These are phyloP conservation scores for Pocillopora damicornis DNA, from an alignment of 64 coral and sea anemone genomes.

Conservation along the genomic window DNA sequence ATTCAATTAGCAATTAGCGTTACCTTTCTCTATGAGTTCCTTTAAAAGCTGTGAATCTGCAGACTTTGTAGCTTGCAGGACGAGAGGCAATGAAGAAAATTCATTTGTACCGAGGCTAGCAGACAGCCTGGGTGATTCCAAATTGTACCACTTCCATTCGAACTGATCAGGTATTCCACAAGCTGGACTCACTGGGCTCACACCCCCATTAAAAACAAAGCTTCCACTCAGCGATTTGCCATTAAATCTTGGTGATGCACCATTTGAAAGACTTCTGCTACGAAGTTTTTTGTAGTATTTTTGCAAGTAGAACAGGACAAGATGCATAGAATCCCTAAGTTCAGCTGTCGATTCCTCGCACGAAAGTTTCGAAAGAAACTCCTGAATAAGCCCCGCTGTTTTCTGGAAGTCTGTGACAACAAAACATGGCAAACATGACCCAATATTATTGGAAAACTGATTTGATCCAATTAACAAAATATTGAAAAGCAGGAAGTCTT, in stretches of 20 bases:
- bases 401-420: slow-evolving; percentile 85
- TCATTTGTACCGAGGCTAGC: slow-evolving; percentile 81
- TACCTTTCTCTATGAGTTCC: slow-evolving; percentile 66
- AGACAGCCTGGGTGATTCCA: slow-evolving; percentile 77
- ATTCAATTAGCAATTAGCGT: not conserved
- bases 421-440: not conserved
- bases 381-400: slow-evolving; percentile 67
- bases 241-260: slow-evolving; percentile 47
- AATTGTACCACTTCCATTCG: slow-evolving; percentile 93
- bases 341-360: slow-evolving; percentile 77
- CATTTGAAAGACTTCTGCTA: slow-evolving; percentile 56
- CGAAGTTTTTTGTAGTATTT: slow-evolving; percentile 90
- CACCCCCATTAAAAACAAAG: slow-evolving; percentile 66
- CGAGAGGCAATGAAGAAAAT: slow-evolving; percentile 65
- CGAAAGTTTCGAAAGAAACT: slow-evolving; percentile 79
- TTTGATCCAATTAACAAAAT: slow-evolving; percentile 17
- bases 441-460: not conserved
- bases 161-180: slow-evolving; percentile 75
- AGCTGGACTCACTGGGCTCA: slow-evolving; percentile 78
- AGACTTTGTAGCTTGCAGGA: slow-evolving; percentile 69
- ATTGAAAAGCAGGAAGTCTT: not conserved
- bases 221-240: slow-evolving; percentile 60
- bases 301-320: slow-evolving; percentile 79
- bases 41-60: slow-evolving; percentile 67
- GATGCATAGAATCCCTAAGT: slow-evolving; percentile 80